Evolutionary conservation across 37 sponge, comb jelly and placozoan species (phyloP).

Genomic region (Ephydatia muelleri): DNA sequence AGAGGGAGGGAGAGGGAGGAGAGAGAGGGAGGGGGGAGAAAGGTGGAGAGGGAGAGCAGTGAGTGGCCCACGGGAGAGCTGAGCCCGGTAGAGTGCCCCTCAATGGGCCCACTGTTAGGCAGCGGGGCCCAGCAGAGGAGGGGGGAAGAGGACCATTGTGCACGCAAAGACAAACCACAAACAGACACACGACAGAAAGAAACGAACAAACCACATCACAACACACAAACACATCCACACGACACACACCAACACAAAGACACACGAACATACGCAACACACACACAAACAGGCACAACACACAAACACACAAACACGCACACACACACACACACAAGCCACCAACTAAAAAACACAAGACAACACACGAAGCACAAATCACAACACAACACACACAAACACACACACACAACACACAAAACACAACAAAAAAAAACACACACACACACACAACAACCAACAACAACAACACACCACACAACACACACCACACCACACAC

Average conservation of each 20-base stretch:
- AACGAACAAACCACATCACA: not conserved
- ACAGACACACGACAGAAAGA: not conserved
- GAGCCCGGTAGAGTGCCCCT: not conserved
- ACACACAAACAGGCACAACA: no score
- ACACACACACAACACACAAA: not conserved
- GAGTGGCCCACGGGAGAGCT: not conserved
- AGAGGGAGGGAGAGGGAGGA: not conserved
- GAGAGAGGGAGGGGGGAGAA: not conserved
- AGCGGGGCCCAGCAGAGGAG: not conserved
- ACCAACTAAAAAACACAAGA: not conserved
- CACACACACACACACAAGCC: not conserved
- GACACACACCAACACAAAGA: no score
- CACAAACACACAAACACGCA: no score
- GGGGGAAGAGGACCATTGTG: not conserved
- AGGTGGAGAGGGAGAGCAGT: not conserved
- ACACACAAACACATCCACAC: no score
- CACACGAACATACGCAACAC: no score
- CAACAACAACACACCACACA: no score
- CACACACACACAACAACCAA: not conserved
- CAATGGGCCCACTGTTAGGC: not conserved
- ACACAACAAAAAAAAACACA: not conserved
- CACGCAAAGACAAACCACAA: not conserved
- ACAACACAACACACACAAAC: not conserved
- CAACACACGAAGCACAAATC: not conserved
- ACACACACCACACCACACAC: no score